Evolutionary conservation across 2,888 invertebrate species (phyloP).

Genomic region (Acanthoscelides obtectus): DNA sequence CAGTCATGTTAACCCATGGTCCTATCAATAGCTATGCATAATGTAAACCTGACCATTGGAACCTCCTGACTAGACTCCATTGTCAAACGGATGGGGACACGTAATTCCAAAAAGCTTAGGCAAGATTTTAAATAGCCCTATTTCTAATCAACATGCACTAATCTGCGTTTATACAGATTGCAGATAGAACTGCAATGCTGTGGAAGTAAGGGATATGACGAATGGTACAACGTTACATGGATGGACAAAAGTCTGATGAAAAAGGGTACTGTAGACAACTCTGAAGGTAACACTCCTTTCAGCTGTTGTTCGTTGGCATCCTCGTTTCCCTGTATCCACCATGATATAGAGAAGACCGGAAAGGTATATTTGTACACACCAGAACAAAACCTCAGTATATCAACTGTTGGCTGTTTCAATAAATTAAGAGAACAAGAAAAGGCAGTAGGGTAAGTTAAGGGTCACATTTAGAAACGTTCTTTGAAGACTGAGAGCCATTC

Average conservation of each 20-base stretch:
- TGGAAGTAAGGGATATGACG: conserved; percentile 55
- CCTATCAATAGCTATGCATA: no score
- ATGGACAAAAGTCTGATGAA: conserved; percentile 46
- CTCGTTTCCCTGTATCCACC: conserved; percentile 57
- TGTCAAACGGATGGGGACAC: no score
- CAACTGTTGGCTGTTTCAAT: conserved; percentile 40
- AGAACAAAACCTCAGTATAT: conserved; percentile 42
- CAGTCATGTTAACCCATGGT: no score
- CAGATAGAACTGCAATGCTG: conserved; percentile 62
- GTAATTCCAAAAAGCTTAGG: no score
- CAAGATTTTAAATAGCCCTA: no score
- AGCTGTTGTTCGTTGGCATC: conserved; percentile 58
- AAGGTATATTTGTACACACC: conserved; percentile 54
- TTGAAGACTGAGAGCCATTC: no score
- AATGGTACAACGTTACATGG: conserved; percentile 62
- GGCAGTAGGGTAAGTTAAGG: conserved; percentile 25
- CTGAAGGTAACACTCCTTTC: conserved; percentile 55
- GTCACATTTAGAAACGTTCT: no score
- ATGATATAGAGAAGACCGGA: conserved; percentile 53
- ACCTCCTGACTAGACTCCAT: no score
- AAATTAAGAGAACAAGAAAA: conserved; percentile 35
- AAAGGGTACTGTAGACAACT: conserved; percentile 16
- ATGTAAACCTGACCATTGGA: no score
- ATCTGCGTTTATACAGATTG: conserved; percentile 29
- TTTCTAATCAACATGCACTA: no score